Evolutionary conservation across 2,797 vertebrate genomes (phyloP).

Genomic region (Chromobotia macracanthus): DNA sequence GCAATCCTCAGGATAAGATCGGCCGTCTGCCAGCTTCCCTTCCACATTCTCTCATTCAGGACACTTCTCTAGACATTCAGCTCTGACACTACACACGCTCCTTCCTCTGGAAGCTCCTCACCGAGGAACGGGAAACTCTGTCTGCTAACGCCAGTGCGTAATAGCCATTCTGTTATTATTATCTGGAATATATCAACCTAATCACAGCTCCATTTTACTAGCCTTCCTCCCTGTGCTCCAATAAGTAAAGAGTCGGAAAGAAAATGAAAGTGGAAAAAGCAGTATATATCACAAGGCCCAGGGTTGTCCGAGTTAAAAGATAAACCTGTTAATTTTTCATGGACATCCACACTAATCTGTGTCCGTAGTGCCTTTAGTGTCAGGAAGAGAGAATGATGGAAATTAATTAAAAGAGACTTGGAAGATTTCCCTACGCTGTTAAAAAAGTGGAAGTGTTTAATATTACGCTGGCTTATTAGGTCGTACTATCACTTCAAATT

Average conservation of each 20-base stretch:
- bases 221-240: conserved; percentile 72
- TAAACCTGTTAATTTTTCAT: conserved; percentile 84
- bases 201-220: conserved; percentile 75
- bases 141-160: conserved; percentile 67
- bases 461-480: conserved; percentile 52
- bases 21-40: conserved; percentile 13
- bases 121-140: conserved; percentile 52
- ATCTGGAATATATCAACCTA: conserved; percentile 79
- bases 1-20: conserved; percentile 9
- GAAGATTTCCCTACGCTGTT: conserved; percentile 55
- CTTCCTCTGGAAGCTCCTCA: conserved; percentile 22
- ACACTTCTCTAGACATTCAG: conserved; percentile 8
- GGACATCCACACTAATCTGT: conserved; percentile 77
- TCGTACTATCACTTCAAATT: conserved; percentile 57
- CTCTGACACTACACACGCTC: conserved; percentile 43
- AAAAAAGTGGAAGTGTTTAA: conserved; percentile 57
- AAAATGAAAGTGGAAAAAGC: conserved; percentile 69
- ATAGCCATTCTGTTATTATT: conserved; percentile 76
- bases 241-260: conserved; percentile 70
- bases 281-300: conserved; percentile 69
- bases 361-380: conserved; percentile 75
- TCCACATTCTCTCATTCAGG: background rate
- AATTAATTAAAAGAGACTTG: conserved; percentile 65
- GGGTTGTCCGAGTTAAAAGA: conserved; percentile 75
- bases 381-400: conserved; percentile 59